phyloP scores from a whole-genome alignment of 2,113 vertebrate species.

The Eurystomus gularis region DNA sequence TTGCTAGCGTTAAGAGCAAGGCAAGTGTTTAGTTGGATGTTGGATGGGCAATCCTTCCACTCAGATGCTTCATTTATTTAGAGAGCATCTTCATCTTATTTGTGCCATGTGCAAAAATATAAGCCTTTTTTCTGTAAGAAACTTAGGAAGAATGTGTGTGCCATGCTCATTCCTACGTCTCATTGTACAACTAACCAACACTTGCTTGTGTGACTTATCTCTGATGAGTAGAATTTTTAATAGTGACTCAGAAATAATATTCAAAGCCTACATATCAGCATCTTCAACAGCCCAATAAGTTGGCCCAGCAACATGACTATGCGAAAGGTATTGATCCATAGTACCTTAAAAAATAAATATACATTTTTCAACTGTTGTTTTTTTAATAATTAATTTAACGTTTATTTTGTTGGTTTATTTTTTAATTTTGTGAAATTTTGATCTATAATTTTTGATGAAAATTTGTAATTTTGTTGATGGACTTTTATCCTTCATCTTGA shows the following conservation, averaged over 20 bases:
- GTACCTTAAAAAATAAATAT: neutral
- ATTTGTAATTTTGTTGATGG: neutral
- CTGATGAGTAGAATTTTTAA: neutral
- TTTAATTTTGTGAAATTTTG: neutral
- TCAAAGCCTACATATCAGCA: neutral
- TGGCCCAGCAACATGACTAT: neutral
- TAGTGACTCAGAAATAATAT: neutral
- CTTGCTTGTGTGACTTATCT: neutral
- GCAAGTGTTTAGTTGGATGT: neutral
- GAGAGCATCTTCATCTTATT: neutral
- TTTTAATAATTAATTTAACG: accelerated
- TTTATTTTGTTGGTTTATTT: neutral
- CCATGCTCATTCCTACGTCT: neutral
- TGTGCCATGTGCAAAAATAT: neutral
- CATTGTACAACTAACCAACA: neutral
- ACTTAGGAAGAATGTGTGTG: neutral
- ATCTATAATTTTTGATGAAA: neutral
- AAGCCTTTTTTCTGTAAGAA: neutral
- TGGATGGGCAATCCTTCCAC: neutral
- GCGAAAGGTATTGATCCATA: neutral
- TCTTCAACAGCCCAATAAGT: neutral
- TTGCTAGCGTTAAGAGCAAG: neutral
- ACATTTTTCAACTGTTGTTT: accelerated
- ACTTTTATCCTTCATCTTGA: neutral
- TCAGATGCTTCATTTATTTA: neutral